Base-by-base conservation (phyloP, 2,797 vertebrate genomes). In the Cuniculus paca region DNA sequence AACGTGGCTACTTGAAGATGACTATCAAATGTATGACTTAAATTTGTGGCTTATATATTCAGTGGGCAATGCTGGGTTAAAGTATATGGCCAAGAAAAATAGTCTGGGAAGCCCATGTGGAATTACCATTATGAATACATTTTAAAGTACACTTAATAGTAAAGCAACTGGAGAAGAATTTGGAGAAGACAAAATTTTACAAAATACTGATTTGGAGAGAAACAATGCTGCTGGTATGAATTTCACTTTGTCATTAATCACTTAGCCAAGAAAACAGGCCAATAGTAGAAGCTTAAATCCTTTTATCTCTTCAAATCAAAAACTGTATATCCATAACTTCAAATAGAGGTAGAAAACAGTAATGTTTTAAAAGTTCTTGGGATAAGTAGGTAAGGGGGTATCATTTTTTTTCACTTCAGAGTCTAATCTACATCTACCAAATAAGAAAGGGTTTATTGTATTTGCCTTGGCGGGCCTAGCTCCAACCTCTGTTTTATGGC, bases 371-470 rank as follows among this genome's bases (percentile, higher is more conserved):
- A 96, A 74, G 54, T 81, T 82, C 65, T 45, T 86, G 68, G 84
- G 52, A 72, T 96, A 96, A 90, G 24, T 48, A 91, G 63, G 72
- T 88, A 82, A 93, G 79, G 72, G 54, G 84, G 14, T 74, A 88
- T 89, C 52, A 36, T 91, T 84, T 60, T 81, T 81, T 68, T 58
- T 52, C 34, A 26, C 50, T 94, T 77, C 31, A 77, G 85, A 94
- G 70, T 60, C 77, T 96, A 94, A 97, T 97, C 75, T 77, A 85
- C 14, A 88, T n/a, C 50, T n/a, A 68, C 60, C 77, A 85, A 87
- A 82, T 94, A 96, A 97, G 78, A 82, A 72, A 91, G 95, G 50
- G 17, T 77, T 80, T 72, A 91, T 83, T 94, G 50, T 91, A 63
- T 85, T 95, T 96, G 87, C 79, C 45, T 75, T 91, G 93, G 93